Evolutionary conservation across 2,113 vertebrate species (phyloP).

Genomic region (Sceloporus tristichus): DNA sequence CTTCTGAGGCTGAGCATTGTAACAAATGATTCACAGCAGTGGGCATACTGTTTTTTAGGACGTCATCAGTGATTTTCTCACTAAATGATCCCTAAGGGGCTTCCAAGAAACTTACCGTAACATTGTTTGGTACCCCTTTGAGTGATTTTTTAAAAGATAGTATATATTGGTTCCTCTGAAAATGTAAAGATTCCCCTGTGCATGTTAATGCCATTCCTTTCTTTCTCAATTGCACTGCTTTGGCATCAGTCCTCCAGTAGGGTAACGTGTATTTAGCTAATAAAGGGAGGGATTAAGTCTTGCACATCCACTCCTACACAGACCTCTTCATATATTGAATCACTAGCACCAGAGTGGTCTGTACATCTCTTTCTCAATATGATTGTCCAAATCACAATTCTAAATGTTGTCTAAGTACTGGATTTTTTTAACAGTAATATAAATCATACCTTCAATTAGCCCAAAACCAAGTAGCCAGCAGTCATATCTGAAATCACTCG

Average conservation of each 20-base stretch:
- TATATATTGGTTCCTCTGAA: neutral
- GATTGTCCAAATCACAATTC: neutral
- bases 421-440: neutral
- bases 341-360: neutral
- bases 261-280: neutral
- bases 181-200: neutral
- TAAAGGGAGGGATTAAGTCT: neutral
- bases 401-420: neutral
- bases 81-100: too few species aligned
- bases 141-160: neutral
- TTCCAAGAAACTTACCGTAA: too few species aligned
- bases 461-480: neutral
- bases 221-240: neutral
- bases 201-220: neutral
- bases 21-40: too few species aligned
- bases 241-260: neutral
- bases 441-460: neutral
- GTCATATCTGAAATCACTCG: constrained; percentile 29
- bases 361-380: neutral
- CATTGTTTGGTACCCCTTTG: neutral
- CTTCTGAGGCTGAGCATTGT: too few species aligned
- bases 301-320: neutral
- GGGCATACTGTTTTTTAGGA: too few species aligned
- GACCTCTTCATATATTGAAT: neutral
- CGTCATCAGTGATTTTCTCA: too few species aligned